phyloP scores from a whole-genome alignment of 2,797 vertebrate species.

The Intellagama lesueurii region DNA sequence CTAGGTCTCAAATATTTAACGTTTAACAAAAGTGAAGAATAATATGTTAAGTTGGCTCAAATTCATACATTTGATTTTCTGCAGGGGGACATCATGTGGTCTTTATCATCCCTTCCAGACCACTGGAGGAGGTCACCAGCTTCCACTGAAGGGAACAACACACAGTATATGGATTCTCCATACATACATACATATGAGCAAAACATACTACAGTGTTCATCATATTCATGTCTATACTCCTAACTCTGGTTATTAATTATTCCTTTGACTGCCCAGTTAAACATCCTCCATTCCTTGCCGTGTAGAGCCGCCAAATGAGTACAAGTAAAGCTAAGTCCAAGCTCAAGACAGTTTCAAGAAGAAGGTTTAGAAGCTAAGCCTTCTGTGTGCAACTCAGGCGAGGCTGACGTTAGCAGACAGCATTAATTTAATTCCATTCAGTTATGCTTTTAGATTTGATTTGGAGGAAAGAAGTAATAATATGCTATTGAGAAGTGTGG shows the following conservation, averaged over 20 bases:
- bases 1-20: too few relatives aligned
- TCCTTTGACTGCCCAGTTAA: too few relatives aligned
- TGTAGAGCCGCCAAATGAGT: not conserved
- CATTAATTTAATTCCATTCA: conserved; percentile 84
- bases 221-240: not conserved
- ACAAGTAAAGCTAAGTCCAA: conserved; percentile 52
- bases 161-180: too few relatives aligned
- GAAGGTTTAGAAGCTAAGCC: conserved; percentile 73
- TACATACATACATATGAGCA: not conserved
- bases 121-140: too few relatives aligned
- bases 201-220: not conserved
- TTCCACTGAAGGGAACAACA: too few relatives aligned
- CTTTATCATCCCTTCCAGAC: too few relatives aligned
- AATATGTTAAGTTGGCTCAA: too few relatives aligned
- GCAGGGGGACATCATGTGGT: too few relatives aligned
- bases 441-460: conserved; percentile 85
- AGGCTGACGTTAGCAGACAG: conserved; percentile 76
- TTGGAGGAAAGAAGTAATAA: conserved; percentile 80
- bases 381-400: conserved; percentile 57
- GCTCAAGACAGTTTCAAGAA: conserved; percentile 62
- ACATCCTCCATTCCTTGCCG: not conserved
- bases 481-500: conserved; percentile 71
- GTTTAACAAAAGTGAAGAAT: too few relatives aligned
- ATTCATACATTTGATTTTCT: too few relatives aligned
- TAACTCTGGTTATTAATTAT: not conserved